Percentiles rank a stretch among this genome's conserved stretches.
These are phyloP conservation scores for Ciconia maguari DNA, from an alignment of 2,113 vertebrate species.

Conservation along the genomic window DNA sequence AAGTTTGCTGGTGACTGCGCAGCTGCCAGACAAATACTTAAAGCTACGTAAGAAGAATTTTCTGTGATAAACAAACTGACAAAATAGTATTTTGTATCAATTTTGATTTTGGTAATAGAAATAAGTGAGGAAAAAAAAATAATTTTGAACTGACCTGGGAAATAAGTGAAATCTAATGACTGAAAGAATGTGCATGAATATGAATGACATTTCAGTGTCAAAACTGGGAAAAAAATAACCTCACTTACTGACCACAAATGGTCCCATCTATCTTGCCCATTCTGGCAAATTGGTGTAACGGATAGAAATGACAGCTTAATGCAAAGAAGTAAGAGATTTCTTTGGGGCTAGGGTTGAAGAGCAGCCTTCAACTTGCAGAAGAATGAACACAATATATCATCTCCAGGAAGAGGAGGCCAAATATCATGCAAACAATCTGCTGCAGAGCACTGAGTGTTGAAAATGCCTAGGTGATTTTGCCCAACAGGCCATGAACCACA, in stretches of 20 bases:
- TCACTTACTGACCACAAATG: neutral
- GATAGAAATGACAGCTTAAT: neutral
- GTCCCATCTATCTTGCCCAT: rapidly evolving
- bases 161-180: neutral
- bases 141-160: neutral
- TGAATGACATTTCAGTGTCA: neutral
- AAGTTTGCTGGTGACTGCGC: neutral
- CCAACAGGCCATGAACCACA: neutral
- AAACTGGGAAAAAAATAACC: neutral
- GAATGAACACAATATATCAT: neutral
- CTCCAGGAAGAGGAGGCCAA: neutral
- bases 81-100: neutral
- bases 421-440: neutral
- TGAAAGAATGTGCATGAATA: neutral
- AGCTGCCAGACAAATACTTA: neutral
- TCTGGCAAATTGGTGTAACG: neutral
- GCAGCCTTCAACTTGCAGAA: neutral
- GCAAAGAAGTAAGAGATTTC: neutral
- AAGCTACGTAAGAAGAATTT: neutral
- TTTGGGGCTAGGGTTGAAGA: neutral
- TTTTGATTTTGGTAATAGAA: neutral
- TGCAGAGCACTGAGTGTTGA: neutral
- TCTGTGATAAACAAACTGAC: neutral
- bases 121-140: neutral
- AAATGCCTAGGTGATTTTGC: neutral